phyloP scores from a whole-genome alignment of 2,888 invertebrate genomes.

The Agriotes lineatus region DNA sequence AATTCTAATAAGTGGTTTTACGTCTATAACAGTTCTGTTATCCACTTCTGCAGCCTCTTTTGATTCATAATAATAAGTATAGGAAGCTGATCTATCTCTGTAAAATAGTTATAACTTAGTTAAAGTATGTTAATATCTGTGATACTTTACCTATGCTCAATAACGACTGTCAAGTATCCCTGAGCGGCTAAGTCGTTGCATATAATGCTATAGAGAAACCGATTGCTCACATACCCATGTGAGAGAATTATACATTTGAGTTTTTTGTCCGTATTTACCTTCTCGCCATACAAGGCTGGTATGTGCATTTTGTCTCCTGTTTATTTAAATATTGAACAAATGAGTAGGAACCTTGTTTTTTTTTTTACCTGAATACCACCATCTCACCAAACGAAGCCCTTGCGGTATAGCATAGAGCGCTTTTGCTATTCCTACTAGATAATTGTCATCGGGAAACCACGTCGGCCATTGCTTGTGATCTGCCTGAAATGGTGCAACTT shows the following conservation, averaged over 20 bases:
- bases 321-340: background rate
- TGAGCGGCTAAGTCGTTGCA: slow-evolving; percentile 75
- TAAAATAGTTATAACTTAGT: slow-evolving; percentile 28
- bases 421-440: slow-evolving; percentile 68
- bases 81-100: slow-evolving; percentile 65
- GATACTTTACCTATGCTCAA: slow-evolving; percentile 71
- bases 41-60: slow-evolving; percentile 60
- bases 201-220: slow-evolving; percentile 72
- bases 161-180: slow-evolving; percentile 74
- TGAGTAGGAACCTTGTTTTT: background rate
- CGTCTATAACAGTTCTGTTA: slow-evolving; percentile 59
- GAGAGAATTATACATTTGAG: slow-evolving; percentile 74
- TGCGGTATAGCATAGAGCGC: slow-evolving; percentile 63
- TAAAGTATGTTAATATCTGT: background rate
- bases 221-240: slow-evolving; percentile 74
- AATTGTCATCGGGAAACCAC: slow-evolving; percentile 71
- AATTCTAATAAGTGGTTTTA: slow-evolving; percentile 59
- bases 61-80: slow-evolving; percentile 65
- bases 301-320: slow-evolving; percentile 66
- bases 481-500: background rate
- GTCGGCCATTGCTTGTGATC: slow-evolving; percentile 67
- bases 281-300: slow-evolving; percentile 69
- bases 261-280: slow-evolving; percentile 60
- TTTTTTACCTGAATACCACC: slow-evolving; percentile 59
- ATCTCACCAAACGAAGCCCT: slow-evolving; percentile 59